Percentiles rank a stretch among this genome's conserved stretches.
Evolutionary conservation across 2,888 invertebrate genomes (phyloP).

Genomic region (Tetranychus truncatus): DNA sequence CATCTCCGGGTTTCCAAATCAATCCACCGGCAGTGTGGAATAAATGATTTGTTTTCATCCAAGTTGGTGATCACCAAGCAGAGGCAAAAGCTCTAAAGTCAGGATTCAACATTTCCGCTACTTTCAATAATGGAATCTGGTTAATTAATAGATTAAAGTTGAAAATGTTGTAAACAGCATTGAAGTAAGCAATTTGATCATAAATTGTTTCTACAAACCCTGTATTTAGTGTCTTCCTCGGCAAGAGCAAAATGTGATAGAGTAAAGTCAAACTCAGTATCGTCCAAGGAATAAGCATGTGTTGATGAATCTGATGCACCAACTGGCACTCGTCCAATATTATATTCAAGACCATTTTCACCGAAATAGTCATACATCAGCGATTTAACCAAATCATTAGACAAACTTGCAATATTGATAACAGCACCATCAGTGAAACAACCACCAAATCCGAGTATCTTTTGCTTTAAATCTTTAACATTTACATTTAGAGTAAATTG

Average conservation of each 20-base stretch:
- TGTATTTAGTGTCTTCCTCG: slow-evolving; percentile 19
- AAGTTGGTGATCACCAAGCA: slow-evolving; percentile 41
- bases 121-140: slow-evolving; percentile 34
- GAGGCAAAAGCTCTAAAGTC: slow-evolving; percentile 34
- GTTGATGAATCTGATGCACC: slow-evolving; percentile 72
- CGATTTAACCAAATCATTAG: slow-evolving; percentile 37
- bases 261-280: slow-evolving; percentile 36
- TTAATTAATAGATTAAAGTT: neutral
- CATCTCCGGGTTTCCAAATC: slow-evolving; percentile 29
- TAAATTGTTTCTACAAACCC: neutral
- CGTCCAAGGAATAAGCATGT: slow-evolving; percentile 57
- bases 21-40: slow-evolving; percentile 37
- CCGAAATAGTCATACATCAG: slow-evolving; percentile 39
- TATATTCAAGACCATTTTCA: slow-evolving; percentile 44
- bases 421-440: slow-evolving; percentile 47
- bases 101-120: slow-evolving; percentile 28
- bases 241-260: slow-evolving; percentile 17
- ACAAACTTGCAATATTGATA: slow-evolving; percentile 50
- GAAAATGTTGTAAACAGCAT: neutral
- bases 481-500: neutral
- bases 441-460: neutral
- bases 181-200: neutral
- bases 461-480: neutral
- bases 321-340: slow-evolving; percentile 58
- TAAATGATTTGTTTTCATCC: slow-evolving; percentile 41